Conservation (phyloP, 2,888 invertebrate species). For the Acrobasis repandana region DNA sequence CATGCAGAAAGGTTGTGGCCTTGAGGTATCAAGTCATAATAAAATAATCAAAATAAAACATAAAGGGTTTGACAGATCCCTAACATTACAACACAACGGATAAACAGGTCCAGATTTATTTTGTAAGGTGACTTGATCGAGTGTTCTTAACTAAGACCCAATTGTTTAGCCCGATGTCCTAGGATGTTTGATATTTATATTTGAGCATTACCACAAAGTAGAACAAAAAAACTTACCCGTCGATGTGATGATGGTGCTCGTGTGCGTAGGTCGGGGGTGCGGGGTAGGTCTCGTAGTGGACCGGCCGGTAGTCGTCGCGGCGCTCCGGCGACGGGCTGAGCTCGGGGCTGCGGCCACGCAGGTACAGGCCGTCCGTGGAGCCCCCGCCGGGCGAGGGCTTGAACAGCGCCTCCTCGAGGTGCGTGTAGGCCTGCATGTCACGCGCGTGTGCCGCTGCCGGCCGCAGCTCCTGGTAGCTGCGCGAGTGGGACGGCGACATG, state of each 20-base stretch:
- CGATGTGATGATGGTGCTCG: conserved; percentile 62
- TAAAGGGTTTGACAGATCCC: no score
- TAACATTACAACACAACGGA: no score
- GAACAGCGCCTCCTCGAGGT: conserved; percentile 64
- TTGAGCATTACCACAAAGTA: not conserved
- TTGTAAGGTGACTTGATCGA: no score
- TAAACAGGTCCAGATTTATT: no score
- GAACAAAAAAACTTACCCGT: conserved; percentile 55
- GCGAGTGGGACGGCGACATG: conserved; percentile 69
- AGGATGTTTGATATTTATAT: not conserved
- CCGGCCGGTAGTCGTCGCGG: conserved; percentile 63
- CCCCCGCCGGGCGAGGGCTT: conserved; percentile 46
- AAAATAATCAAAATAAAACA: no score
- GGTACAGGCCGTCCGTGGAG: conserved; percentile 61
- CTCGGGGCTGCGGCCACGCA: conserved; percentile 63
- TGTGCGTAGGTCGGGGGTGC: conserved; percentile 58
- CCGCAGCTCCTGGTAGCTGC: conserved; percentile 79
- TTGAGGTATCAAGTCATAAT: no score
- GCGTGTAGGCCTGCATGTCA: conserved; percentile 75
- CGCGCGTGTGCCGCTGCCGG: conserved; percentile 67
- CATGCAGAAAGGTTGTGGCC: no score
- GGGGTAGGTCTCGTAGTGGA: conserved; percentile 67
- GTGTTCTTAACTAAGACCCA: no score
- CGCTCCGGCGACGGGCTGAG: conserved; percentile 62
- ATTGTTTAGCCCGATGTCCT: not conserved